These are phyloP conservation scores for western clawed frog (Xenopus tropicalis) DNA, from an alignment of 2,113 vertebrate genomes.

Conservation along the genomic window DNA sequence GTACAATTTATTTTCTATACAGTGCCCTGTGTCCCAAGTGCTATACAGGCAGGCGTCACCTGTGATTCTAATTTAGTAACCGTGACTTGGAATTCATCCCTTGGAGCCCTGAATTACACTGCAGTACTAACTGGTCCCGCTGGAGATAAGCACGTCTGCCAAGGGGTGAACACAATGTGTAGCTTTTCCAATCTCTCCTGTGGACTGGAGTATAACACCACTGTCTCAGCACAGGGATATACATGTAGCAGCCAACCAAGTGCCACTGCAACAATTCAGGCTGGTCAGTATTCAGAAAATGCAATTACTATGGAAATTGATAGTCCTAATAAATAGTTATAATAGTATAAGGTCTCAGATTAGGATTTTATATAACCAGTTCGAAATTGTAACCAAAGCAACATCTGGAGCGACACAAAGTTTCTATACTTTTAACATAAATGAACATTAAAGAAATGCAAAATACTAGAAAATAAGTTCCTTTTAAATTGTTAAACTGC, in stretches of 20 bases:
- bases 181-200: slow-evolving; percentile 10
- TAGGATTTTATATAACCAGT: neutral
- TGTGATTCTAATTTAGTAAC: slow-evolving; percentile 1
- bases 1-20: neutral
- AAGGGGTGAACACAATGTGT: slow-evolving; percentile 4
- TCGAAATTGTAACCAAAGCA: no score
- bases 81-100: neutral
- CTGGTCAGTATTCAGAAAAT: neutral
- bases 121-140: neutral
- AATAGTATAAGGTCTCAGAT: neutral
- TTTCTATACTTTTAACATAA: no score
- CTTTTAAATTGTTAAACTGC: no score
- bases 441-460: no score
- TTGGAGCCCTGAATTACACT: slow-evolving; percentile 16
- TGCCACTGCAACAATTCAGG: neutral
- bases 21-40: slow-evolving; percentile 22
- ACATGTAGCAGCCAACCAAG: neutral
- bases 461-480: no score
- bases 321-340: neutral
- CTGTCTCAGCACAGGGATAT: neutral
- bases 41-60: neutral
- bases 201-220: neutral
- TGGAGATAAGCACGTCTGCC: neutral
- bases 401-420: no score
- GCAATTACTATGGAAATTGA: neutral